phyloP scores from a whole-genome alignment of 37 sponge, comb jelly and placozoan species.

The Chondrosia reniformis region DNA sequence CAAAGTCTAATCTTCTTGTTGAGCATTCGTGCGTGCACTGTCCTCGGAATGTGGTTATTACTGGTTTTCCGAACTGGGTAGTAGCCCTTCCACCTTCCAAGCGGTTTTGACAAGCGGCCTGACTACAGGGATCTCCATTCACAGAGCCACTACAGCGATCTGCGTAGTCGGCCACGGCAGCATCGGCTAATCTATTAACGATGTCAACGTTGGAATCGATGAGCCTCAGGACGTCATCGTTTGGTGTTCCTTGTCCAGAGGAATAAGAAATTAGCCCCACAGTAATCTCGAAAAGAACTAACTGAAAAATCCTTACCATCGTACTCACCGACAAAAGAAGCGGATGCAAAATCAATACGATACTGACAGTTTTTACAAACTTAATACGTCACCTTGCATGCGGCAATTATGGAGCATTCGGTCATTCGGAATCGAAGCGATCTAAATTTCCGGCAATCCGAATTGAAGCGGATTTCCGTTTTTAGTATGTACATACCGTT shows the following conservation, averaged over 20 bases:
- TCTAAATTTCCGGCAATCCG: too few relatives aligned
- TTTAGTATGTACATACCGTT: too few relatives aligned
- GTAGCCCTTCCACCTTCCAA: background rate
- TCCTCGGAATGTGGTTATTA: slow-evolving; percentile 2
- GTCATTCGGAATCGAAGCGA: too few relatives aligned
- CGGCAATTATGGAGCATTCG: too few relatives aligned
- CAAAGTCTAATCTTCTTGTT: background rate
- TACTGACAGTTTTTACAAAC: too few relatives aligned
- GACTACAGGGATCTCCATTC: background rate
- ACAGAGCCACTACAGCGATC: background rate
- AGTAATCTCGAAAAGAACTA: too few relatives aligned
- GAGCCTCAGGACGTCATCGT: background rate
- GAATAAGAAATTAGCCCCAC: too few relatives aligned
- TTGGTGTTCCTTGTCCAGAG: background rate
- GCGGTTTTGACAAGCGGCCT: background rate
- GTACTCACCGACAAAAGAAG: too few relatives aligned
- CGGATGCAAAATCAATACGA: too few relatives aligned
- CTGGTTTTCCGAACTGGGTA: background rate
- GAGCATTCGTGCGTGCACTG: background rate
- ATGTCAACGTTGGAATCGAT: slow-evolving; percentile 2
- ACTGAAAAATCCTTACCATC: too few relatives aligned
- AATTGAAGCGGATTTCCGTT: too few relatives aligned
- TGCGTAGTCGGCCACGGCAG: background rate
- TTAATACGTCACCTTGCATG: too few relatives aligned
- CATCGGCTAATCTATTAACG: background rate